phyloP scores from a whole-genome alignment of 2,113 vertebrate species.

The Canis aureus region DNA sequence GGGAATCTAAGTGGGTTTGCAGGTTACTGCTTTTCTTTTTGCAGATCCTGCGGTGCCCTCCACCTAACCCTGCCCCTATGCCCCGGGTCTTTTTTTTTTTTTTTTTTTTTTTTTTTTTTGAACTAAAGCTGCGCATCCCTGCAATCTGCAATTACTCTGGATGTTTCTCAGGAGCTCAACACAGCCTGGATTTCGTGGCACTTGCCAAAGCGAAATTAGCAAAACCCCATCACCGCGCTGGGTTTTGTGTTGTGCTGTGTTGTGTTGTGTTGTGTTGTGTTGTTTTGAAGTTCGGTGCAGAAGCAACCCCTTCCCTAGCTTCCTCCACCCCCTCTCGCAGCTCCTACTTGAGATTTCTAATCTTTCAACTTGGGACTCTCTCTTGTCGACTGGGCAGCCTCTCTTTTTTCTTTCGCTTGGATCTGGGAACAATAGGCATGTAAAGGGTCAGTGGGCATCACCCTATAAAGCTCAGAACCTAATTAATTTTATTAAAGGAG shows the following conservation, averaged over 20 bases:
- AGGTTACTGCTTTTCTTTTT: neutral
- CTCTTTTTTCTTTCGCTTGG: constrained; percentile 73
- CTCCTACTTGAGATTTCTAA: constrained; percentile 71
- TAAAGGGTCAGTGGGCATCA: constrained; percentile 86
- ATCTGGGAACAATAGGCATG: constrained; percentile 83
- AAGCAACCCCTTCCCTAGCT: constrained; percentile 62
- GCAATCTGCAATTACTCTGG: constrained; percentile 61
- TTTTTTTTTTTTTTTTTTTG: no score
- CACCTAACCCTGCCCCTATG: constrained; percentile 67
- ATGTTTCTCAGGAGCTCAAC: constrained; percentile 55
- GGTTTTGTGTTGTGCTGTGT: neutral
- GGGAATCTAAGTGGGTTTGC: neutral
- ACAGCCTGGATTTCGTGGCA: constrained; percentile 61
- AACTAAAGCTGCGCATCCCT: constrained; percentile 43
- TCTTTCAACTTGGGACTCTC: constrained; percentile 72
- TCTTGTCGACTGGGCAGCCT: constrained; percentile 65
- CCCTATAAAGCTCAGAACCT: constrained; percentile 85
- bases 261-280: neutral
- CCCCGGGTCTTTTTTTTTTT: constrained; percentile 32
- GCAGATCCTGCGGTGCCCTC: constrained; percentile 46
- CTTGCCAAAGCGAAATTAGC: constrained; percentile 71
- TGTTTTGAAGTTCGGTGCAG: constrained; percentile 36
- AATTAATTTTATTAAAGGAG: constrained; percentile 87
- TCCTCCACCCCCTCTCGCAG: constrained; percentile 23
- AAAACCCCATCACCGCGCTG: constrained; percentile 3